phyloP scores from a whole-genome alignment of 2,113 vertebrate genomes.

The Cyrtonyx montezumae region DNA sequence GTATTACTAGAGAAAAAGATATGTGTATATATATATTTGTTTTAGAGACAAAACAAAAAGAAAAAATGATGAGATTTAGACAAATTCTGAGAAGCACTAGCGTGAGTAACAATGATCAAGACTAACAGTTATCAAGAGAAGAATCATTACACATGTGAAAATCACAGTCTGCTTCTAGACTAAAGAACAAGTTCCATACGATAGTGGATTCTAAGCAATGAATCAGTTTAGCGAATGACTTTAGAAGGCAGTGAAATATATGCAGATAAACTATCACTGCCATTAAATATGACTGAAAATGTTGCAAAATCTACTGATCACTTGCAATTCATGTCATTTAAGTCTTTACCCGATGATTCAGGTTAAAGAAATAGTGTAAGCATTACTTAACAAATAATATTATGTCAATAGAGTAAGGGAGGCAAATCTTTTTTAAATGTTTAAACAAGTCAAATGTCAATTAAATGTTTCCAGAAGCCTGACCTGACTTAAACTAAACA shows the following conservation, averaged over 20 bases:
- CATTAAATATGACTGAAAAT: not conserved
- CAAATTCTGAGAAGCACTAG: not conserved
- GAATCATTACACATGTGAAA: not conserved
- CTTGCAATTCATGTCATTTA: not conserved
- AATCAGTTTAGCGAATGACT: not conserved
- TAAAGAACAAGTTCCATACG: not conserved
- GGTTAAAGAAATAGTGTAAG: not conserved
- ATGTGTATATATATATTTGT: not conserved
- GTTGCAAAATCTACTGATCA: not conserved
- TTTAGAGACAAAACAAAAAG: not conserved
- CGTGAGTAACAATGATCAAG: not conserved
- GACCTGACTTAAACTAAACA: not conserved
- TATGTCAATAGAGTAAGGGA: not conserved
- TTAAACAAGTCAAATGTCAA: not conserved
- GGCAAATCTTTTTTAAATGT: not conserved
- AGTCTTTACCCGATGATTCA: not conserved
- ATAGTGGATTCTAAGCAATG: not conserved
- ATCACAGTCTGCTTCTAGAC: not conserved
- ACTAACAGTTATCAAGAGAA: not conserved
- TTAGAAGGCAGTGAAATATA: not conserved
- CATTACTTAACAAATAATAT: not conserved
- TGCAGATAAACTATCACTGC: not conserved
- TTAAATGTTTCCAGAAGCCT: not conserved
- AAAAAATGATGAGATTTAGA: not conserved
- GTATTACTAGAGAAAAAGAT: not conserved